A percentile compares a stretch with the other conserved stretches of the same genome.
Conservation (phyloP, 2,888 invertebrate genomes). For the Parelbella ahira region DNA sequence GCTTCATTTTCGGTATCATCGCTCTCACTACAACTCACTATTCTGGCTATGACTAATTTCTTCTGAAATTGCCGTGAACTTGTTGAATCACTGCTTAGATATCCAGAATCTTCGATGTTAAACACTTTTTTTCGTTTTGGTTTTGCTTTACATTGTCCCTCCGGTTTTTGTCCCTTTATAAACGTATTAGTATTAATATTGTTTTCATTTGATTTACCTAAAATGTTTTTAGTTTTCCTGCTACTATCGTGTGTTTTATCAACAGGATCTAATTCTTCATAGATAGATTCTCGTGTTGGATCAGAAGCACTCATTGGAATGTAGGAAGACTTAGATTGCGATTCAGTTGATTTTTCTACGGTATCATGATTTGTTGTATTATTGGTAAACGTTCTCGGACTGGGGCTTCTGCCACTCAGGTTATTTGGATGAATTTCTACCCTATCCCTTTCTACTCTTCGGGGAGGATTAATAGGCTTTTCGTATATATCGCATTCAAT, state of each 20-base stretch:
- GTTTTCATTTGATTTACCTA: constrained; percentile 33
- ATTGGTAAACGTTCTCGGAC: constrained; percentile 58
- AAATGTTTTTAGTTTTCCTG: constrained; percentile 48
- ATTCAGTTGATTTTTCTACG: constrained; percentile 46
- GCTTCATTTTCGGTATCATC: constrained; percentile 91
- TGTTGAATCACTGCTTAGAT: constrained; percentile 90
- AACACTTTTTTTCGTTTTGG: constrained; percentile 59
- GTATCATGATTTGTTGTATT: constrained; percentile 43
- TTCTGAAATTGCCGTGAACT: constrained; percentile 73
- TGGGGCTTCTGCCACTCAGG: constrained; percentile 83
- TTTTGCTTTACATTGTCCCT: constrained; percentile 39
- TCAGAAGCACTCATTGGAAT: constrained; percentile 76
- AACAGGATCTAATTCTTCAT: constrained; percentile 55
- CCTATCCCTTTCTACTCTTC: constrained; percentile 63
- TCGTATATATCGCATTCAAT: constrained; percentile 79
- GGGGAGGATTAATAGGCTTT: constrained; percentile 78
- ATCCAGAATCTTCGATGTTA: constrained; percentile 88
- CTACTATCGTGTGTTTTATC: constrained; percentile 35
- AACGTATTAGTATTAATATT: constrained; percentile 64
- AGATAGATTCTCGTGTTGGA: constrained; percentile 73
- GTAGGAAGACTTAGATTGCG: constrained; percentile 49
- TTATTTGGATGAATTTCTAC: constrained; percentile 82
- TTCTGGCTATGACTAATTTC: constrained; percentile 71
- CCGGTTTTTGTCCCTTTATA: constrained; percentile 51
- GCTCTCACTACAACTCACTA: constrained; percentile 84